phyloP scores from a whole-genome alignment of 2,888 invertebrate genomes.

The Halictus ligatus region DNA sequence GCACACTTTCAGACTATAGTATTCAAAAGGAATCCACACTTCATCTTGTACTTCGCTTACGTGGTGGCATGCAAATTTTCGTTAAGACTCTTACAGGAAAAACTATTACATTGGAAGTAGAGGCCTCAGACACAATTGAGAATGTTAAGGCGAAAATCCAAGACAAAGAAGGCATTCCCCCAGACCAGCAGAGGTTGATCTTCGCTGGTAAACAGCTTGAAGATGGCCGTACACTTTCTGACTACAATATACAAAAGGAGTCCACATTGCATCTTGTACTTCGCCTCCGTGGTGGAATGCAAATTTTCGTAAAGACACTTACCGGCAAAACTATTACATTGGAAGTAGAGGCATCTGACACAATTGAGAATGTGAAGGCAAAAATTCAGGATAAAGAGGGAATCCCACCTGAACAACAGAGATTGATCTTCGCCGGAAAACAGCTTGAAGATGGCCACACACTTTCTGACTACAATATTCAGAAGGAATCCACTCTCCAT shows the following conservation, averaged over 20 bases:
- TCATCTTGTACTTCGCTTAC: too few species aligned
- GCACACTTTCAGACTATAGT: too few species aligned
- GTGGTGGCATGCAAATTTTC: constrained; percentile 64
- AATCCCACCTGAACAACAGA: constrained; percentile 93
- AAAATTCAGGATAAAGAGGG: constrained; percentile 79
- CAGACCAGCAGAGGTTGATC: too few species aligned
- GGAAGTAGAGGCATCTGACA: background rate
- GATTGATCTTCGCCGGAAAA: constrained; percentile 96
- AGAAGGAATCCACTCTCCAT: constrained; percentile 96
- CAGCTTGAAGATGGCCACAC: constrained; percentile 82
- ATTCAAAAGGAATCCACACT: too few species aligned
- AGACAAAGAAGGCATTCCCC: too few species aligned
- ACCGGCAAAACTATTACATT: constrained; percentile 61
- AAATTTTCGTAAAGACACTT: constrained; percentile 69
- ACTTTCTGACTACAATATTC: constrained; percentile 91
- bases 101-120: constrained; percentile 69
- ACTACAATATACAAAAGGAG: too few species aligned
- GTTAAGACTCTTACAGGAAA: constrained; percentile 69
- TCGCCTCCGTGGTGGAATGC: constrained; percentile 93
- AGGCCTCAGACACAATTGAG: background rate
- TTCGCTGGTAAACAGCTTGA: too few species aligned
- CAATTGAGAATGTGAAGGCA: background rate
- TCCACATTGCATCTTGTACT: constrained; percentile 91
- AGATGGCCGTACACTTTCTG: too few species aligned
- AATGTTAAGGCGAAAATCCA: too few species aligned